These are phyloP conservation scores for Urocitellus parryii DNA, from an alignment of 2,113 vertebrate species.

Conservation along the genomic window DNA sequence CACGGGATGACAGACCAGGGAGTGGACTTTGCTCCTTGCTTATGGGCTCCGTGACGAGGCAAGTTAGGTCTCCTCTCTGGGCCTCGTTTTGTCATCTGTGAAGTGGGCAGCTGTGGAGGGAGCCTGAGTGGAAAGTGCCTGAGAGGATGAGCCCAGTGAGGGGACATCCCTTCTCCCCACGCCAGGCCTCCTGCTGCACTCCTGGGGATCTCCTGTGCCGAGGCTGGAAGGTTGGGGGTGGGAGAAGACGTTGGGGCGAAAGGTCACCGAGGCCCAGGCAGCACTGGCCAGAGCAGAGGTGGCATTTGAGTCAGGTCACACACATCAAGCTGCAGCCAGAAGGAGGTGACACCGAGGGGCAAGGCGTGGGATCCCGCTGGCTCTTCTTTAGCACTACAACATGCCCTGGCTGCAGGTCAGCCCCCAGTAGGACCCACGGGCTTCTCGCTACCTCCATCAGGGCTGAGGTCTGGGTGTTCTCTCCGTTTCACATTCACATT, in stretches of 20 bases:
- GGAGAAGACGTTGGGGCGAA: not conserved
- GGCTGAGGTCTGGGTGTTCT: not conserved
- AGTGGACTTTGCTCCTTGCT: not conserved
- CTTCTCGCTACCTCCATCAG: not conserved
- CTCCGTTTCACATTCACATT: not conserved
- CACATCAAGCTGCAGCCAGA: not conserved
- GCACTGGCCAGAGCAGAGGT: not conserved
- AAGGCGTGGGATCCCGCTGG: not conserved
- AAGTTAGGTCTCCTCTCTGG: not conserved
- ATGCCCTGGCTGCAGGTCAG: not conserved
- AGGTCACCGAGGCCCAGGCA: too few relatives aligned
- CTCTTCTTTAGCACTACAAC: not conserved
- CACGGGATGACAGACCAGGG: not conserved
- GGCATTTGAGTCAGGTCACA: not conserved
- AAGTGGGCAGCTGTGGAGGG: not conserved
- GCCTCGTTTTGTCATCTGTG: constrained; percentile 23
- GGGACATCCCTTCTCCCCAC: not conserved
- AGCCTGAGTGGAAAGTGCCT: not conserved
- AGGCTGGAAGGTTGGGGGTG: not conserved
- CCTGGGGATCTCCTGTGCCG: not conserved
- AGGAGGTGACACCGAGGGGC: not conserved
- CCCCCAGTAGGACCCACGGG: not conserved
- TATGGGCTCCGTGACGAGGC: not conserved
- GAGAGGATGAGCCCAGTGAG: not conserved
- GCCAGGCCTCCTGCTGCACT: not conserved